These are phyloP conservation scores for Drosophila siamana DNA, from an alignment of 2,888 invertebrate genomes.

Conservation along the genomic window DNA sequence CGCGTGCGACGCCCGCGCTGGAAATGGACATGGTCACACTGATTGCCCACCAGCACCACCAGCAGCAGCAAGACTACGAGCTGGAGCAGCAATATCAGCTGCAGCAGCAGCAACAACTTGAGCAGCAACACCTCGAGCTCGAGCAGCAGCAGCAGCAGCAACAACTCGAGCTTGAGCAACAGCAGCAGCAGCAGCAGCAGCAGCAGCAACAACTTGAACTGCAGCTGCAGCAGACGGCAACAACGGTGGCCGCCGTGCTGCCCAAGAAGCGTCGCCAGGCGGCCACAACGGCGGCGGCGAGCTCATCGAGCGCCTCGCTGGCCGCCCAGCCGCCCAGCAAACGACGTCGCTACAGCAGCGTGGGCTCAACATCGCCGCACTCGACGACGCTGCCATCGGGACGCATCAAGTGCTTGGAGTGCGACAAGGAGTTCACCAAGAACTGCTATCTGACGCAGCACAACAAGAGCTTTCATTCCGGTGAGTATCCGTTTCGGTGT, in stretches of 20 bases:
- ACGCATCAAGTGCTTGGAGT: conserved; percentile 90
- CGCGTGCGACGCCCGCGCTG: conserved; percentile 84
- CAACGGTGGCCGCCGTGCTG: conserved; percentile 39
- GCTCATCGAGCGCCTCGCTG: neutral
- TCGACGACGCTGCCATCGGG: conserved; percentile 78
- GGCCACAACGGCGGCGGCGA: conserved; percentile 26
- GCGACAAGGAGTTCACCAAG: conserved; percentile 93
- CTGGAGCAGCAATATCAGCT: conserved; percentile 35
- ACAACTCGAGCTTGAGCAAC: conserved; percentile 27
- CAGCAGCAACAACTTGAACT: conserved; percentile 40
- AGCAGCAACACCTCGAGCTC: conserved; percentile 33
- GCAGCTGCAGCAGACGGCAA: conserved; percentile 23
- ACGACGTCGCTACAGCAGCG: conserved; percentile 68
- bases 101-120: conserved; percentile 31
- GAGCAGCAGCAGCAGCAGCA: conserved; percentile 40
- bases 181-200: conserved; percentile 36
- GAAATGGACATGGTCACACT: conserved; percentile 68
- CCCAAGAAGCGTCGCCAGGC: conserved; percentile 52
- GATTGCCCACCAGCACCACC: conserved; percentile 56
- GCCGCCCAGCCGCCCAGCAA: conserved; percentile 62
- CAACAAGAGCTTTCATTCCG: conserved; percentile 95
- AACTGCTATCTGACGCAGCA: conserved; percentile 96
- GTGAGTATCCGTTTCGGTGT: conserved; percentile 94
- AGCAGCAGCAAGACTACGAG: conserved; percentile 43
- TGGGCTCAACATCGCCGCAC: conserved; percentile 68